A percentile compares a stretch with the other conserved stretches of the same genome.
Evolutionary conservation across 2,113 vertebrate species (phyloP).

Genomic region (Syrmaticus mikado): DNA sequence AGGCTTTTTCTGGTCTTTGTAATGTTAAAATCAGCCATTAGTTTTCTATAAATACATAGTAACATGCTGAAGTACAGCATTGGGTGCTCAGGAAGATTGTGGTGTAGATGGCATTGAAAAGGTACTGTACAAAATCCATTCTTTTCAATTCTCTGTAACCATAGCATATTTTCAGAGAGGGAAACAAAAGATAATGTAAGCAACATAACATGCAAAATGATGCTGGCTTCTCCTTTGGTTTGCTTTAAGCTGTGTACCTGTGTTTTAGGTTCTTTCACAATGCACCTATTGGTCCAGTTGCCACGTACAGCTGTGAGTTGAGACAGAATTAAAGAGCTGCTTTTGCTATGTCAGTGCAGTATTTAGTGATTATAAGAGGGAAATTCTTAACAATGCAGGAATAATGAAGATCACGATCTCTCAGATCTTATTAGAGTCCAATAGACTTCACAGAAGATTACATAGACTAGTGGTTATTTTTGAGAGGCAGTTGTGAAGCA

Average conservation of each 20-base stretch:
- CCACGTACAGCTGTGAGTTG: not conserved
- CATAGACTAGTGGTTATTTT: not conserved
- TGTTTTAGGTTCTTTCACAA: not conserved
- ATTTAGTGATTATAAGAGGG: not conserved
- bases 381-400: not conserved
- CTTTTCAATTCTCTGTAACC: not conserved
- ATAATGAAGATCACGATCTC: not conserved
- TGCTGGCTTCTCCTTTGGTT: not conserved
- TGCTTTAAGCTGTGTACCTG: not conserved
- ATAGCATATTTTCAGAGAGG: not conserved
- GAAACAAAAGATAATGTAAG: not conserved
- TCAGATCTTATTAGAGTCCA: not conserved
- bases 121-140: not conserved
- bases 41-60: not conserved
- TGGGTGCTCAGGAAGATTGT: not conserved
- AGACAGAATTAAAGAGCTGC: not conserved
- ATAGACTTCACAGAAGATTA: not conserved
- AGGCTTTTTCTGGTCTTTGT: not conserved
- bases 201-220: not conserved
- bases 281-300: conserved; percentile 6
- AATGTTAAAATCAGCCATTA: not conserved
- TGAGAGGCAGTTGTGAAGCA: not conserved
- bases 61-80: not conserved
- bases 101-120: not conserved
- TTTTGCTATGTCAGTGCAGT: conserved; percentile 1